Base-by-base conservation (phyloP, 2,797 vertebrate genomes). In the Alfaro cultratus region DNA sequence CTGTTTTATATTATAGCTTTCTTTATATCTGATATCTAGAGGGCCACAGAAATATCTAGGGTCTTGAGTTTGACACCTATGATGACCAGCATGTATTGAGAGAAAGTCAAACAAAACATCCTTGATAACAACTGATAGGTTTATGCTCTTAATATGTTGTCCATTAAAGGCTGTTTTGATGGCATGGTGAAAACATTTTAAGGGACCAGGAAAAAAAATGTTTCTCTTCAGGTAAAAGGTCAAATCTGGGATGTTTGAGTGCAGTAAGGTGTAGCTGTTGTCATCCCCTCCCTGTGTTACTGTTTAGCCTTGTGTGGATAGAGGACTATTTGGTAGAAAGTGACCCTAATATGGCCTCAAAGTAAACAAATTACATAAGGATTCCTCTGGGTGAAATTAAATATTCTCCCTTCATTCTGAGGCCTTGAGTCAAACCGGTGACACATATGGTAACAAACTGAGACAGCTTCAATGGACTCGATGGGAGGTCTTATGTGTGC, bases 381-480 rank as follows among this genome's bases (percentile, higher is more conserved):
- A 76, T 78, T 85, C 75, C 75, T 80, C 79, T 80, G 11, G 34
- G 49, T 83, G 84, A 64, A 84, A 80, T 77, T 73, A 84, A 78
- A 83, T 79, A 76, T 84, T 82, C 73, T 73, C 29, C 43, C 49
- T 55, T 47, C 72, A 29, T 64, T 75, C 68, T 73, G 12, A 46
- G 81, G 89, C 87, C 89, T 90, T 80, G 83, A 88, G 81, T 88
- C 77, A 77, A 85, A 76, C 70, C 4, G 10, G 79, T 77, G 86
- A 87, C 80, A 90, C 88, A 88, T 86, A 84, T 53, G 83, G 82
- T 77, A 79, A 88, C 83, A 88, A 89, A 92, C 88, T 76, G 85
- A 93, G 80, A 84, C 81, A 73, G 86, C 89, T 93, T 89, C 86
- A 86, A 81, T 87, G 73, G 81, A 89, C 88, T 89, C 92, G 60